These are phyloP conservation scores for Drosophila mulleri DNA, from an alignment of 2,888 invertebrate species.

Conservation along the genomic window DNA sequence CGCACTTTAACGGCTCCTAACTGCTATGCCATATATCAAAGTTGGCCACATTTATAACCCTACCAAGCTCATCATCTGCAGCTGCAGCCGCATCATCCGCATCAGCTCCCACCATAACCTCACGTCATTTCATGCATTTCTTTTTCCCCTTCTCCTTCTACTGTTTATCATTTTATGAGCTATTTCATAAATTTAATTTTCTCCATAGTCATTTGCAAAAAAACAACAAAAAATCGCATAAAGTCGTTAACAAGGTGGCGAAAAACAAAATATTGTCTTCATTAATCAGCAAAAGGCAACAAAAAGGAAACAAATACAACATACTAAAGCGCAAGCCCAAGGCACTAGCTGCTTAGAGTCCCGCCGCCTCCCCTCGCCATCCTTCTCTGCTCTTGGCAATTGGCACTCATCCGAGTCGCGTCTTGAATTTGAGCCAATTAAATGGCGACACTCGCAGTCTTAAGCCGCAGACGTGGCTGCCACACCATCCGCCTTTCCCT, in stretches of 20 bases:
- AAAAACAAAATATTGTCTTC: conserved; percentile 53
- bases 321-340: conserved; percentile 14
- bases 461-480: conserved; percentile 24
- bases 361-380: neutral
- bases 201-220: conserved; percentile 40
- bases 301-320: conserved; percentile 3
- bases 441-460: conserved; percentile 68
- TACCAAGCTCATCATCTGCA: conserved; percentile 16
- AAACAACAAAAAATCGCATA: conserved; percentile 8
- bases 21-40: conserved; percentile 44
- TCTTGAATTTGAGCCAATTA: conserved; percentile 74
- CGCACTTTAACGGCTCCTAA: conserved; percentile 29
- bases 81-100: conserved; percentile 18
- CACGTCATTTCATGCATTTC: conserved; percentile 24
- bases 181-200: conserved; percentile 69
- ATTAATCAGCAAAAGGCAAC: conserved; percentile 62
- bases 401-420: conserved; percentile 49
- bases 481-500: conserved; percentile 62
- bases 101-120: conserved; percentile 26
- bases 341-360: conserved; percentile 16
- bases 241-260: conserved; percentile 63
- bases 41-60: conserved; percentile 60
- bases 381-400: conserved; percentile 17
- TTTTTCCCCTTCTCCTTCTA: conserved; percentile 4
- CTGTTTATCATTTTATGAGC: conserved; percentile 55